Base-by-base conservation (phyloP, 2,797 vertebrate genomes). In the Sitta carolinensis region DNA sequence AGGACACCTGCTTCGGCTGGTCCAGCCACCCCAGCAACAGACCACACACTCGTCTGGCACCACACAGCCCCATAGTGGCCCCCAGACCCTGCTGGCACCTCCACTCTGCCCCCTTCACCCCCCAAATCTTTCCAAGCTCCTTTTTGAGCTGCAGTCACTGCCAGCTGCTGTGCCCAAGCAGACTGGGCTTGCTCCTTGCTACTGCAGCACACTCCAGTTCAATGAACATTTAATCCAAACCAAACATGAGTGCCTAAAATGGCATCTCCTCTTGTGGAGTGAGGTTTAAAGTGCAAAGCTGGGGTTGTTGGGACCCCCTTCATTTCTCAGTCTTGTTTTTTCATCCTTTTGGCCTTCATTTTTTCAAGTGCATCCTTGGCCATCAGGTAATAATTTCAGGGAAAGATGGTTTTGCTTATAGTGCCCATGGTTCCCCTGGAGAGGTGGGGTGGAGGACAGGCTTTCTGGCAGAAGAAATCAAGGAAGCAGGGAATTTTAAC, bases 121-220 rank as follows among this genome's bases (percentile, higher is more conserved):
- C 55, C 16, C 25, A 27, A 10, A 51, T 26, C 57, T 36, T 40
- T 18, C 27, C 73, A 36, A 51, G 48, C 50, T 75, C n/a, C 2
- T 6, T n/a, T 66, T 8, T 54, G 68, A 62, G 55, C 70, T 52
- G 63, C 1, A 3, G 27, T 43, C 4, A 0, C 40, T 69, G 40
- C 32, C n/a, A 38, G 29, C 47, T 34, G n/a, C 62, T 5, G 1
- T 51, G 68, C 69, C 34, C 27, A 9, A 26, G 61, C 26, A 20
- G 57, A 32, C 74, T 68, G 54, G 42, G 43, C n/a, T 89, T 4
- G 0, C 26, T 79, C 43, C 17, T 36, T 52, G 17, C 57, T 10
- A 2, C 47, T 0, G 0, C 32, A 40, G 45, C 0, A 0, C 20
- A 0, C 40, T 32, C 22, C 4, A 1, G 21, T 26, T 63, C 0